These are phyloP conservation scores for Volucella bombylans DNA, from an alignment of 2,888 invertebrate genomes.

Conservation along the genomic window DNA sequence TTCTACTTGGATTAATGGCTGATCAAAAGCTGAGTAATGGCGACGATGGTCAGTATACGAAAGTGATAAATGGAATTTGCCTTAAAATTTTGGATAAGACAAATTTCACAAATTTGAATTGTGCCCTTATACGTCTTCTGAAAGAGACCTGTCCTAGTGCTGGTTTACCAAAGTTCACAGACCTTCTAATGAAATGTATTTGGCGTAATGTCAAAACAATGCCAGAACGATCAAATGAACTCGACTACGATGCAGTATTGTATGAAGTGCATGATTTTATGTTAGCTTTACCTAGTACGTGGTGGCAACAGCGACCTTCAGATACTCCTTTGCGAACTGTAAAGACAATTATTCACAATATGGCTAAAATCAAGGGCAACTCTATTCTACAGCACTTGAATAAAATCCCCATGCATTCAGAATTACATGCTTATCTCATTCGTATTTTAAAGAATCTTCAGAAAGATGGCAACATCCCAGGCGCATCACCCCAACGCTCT, in stretches of 20 bases:
- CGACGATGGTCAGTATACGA: conserved; percentile 86
- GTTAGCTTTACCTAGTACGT: conserved; percentile 91
- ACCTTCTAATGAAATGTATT: conserved; percentile 94
- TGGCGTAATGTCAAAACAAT: conserved; percentile 97
- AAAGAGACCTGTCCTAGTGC: conserved; percentile 90
- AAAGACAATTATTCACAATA: conserved; percentile 95
- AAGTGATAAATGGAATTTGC: conserved; percentile 89
- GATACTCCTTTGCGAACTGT: conserved; percentile 96
- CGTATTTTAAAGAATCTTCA: conserved; percentile 88
- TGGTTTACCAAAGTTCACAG: conserved; percentile 88
- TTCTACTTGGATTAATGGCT: conserved; percentile 81
- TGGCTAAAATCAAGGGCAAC: conserved; percentile 93
- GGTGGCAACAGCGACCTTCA: conserved; percentile 92
- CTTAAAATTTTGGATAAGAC: conserved; percentile 90
- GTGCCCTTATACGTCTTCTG: conserved; percentile 93
- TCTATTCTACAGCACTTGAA: conserved; percentile 90
- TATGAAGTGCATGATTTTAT: conserved; percentile 94
- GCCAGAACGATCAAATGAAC: conserved; percentile 88
- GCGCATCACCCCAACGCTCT: conserved; percentile 80
- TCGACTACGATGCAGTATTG: conserved; percentile 90
- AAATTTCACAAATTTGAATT: conserved; percentile 89
- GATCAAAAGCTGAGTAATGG: conserved; percentile 82
- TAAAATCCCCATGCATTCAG: conserved; percentile 90
- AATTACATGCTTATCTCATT: conserved; percentile 92
- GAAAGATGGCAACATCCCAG: conserved; percentile 83